Percentiles rank a stretch among this genome's conserved stretches.
These are phyloP conservation scores for Drosophila sulfurigaster DNA, from an alignment of 1,140 invertebrate genomes.

Conservation along the genomic window DNA sequence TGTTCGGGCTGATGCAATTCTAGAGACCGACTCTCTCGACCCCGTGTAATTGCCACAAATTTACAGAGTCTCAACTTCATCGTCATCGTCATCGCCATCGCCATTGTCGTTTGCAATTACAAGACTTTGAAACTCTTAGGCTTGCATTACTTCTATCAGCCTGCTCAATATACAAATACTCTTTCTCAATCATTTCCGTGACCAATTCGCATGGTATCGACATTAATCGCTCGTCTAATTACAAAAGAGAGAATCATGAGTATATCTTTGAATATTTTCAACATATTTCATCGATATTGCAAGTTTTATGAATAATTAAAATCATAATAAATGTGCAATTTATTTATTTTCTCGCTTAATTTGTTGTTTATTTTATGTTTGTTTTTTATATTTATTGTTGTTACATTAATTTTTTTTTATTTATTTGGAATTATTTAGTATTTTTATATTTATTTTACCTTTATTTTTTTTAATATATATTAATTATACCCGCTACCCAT, in stretches of 20 bases:
- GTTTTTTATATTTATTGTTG: neutral
- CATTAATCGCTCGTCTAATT: neutral
- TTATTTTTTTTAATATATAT: no score
- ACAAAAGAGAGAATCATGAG: no score
- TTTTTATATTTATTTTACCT: neutral
- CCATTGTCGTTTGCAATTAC: slow-evolving; percentile 67
- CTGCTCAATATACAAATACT: slow-evolving; percentile 17
- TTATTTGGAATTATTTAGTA: no score
- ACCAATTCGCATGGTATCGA: neutral
- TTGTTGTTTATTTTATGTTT: neutral
- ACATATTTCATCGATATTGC: no score
- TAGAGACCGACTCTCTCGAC: slow-evolving; percentile 49
- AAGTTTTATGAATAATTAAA: no score
- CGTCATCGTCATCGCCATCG: slow-evolving; percentile 29
- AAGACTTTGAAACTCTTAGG: slow-evolving; percentile 48
- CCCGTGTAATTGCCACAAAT: slow-evolving; percentile 64
- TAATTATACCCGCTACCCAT: no score
- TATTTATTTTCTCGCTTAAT: no score
- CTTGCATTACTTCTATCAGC: slow-evolving; percentile 60
- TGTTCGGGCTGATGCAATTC: slow-evolving; percentile 46
- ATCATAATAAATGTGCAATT: no score
- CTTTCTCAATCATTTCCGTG: slow-evolving; percentile 4
- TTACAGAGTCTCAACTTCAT: slow-evolving; percentile 52
- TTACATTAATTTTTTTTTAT: neutral
- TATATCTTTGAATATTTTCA: no score